Percentiles rank a stretch among this genome's conserved stretches.
Evolutionary conservation across 2,888 invertebrate species (phyloP).

Genomic region (Folsomia manolachei): DNA sequence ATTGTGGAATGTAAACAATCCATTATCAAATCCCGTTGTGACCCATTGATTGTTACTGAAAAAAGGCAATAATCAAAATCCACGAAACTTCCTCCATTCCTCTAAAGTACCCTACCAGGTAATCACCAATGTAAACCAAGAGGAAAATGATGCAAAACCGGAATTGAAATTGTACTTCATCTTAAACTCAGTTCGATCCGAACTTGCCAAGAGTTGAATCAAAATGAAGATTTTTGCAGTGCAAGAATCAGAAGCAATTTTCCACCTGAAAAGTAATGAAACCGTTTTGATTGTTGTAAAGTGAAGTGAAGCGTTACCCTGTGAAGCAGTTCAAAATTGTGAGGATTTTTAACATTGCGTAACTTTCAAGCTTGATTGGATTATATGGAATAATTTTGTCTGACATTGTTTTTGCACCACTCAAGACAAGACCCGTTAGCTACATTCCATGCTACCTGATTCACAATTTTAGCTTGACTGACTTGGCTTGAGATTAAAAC

Average conservation of each 20-base stretch:
- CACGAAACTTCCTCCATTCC: no score
- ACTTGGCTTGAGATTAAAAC: background rate
- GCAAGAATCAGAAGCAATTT: background rate
- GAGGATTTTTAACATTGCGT: background rate
- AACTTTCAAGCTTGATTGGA: background rate
- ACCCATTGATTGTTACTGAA: background rate
- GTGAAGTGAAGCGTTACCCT: background rate
- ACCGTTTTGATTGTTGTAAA: background rate
- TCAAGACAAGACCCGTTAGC: background rate
- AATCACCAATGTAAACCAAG: background rate
- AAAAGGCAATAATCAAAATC: background rate
- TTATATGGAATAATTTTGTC: constrained; percentile 10
- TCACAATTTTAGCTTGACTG: background rate
- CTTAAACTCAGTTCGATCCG: background rate
- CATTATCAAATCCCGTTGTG: background rate
- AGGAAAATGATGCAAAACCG: constrained; percentile 18
- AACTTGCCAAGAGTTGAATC: background rate
- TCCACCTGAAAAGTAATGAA: background rate
- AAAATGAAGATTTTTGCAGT: no score
- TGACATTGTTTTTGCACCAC: background rate
- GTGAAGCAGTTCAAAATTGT: background rate
- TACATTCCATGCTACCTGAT: background rate
- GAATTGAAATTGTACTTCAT: background rate
- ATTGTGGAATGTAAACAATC: no score
- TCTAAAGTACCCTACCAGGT: no score